phyloP scores from a whole-genome alignment of 1,140 invertebrate genomes.

The Anoplolepis gracilipes region DNA sequence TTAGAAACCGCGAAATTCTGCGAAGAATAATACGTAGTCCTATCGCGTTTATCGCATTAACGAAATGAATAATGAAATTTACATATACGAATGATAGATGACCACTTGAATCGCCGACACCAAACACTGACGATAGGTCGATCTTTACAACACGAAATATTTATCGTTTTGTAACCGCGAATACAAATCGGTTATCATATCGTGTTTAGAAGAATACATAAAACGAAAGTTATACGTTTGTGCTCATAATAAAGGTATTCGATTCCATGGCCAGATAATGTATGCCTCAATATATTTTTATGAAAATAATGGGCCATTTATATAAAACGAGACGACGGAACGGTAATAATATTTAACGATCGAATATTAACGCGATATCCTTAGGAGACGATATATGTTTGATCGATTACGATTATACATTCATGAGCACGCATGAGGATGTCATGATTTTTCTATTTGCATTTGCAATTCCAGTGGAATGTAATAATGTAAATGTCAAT shows the following conservation, averaged over 20 bases:
- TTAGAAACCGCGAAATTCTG: constrained; percentile 12
- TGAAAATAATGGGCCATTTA: constrained; percentile 12
- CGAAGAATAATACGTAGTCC: neutral
- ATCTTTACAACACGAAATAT: neutral
- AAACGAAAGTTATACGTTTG: neutral
- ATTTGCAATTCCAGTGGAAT: neutral
- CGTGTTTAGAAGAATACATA: neutral
- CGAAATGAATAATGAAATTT: constrained; percentile 3
- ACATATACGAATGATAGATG: neutral
- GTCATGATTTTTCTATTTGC: neutral
- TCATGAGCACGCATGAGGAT: neutral
- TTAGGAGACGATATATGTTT: neutral
- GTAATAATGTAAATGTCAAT: neutral
- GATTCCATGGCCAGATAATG: neutral
- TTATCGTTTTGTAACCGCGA: neutral
- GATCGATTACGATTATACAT: constrained; percentile 6
- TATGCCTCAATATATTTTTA: constrained; percentile 11
- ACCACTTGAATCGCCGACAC: neutral
- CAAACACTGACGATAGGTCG: too few relatives aligned
- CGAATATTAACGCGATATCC: neutral
- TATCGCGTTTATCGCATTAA: neutral
- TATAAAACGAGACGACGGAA: neutral
- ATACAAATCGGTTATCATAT: neutral
- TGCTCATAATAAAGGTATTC: neutral
- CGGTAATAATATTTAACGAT: constrained; percentile 30